A percentile compares a stretch with the other conserved stretches of the same genome.
Evolutionary conservation across 2,888 invertebrate species (phyloP).

Genomic region (Melieria crassipennis): DNA sequence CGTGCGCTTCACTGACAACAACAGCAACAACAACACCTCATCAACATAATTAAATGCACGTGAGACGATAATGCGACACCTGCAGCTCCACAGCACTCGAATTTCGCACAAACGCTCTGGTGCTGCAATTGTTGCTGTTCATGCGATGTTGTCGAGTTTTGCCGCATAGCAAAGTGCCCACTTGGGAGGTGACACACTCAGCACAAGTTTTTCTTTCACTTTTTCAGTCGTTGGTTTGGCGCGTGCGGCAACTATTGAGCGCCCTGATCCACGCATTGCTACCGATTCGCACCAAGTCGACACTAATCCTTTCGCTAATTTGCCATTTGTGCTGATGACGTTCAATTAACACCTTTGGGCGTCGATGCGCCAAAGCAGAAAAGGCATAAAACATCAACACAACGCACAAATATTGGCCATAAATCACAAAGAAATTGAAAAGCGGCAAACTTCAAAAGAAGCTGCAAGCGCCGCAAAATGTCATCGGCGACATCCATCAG

Average conservation of each 20-base stretch:
- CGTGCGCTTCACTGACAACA: slow-evolving; percentile 11
- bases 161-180: slow-evolving; percentile 21
- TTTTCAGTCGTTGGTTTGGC: not conserved
- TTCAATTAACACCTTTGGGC: slow-evolving; percentile 12
- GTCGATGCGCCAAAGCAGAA: not conserved
- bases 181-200: slow-evolving; percentile 11
- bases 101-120: slow-evolving; percentile 3
- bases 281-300: not conserved
- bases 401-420: not conserved
- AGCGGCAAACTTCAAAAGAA: slow-evolving; percentile 37
- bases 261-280: not conserved
- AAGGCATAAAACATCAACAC: slow-evolving; percentile 5
- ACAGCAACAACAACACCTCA: slow-evolving; percentile 26
- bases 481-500: slow-evolving; percentile 40
- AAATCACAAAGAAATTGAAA: slow-evolving; percentile 31
- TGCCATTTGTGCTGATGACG: not conserved
- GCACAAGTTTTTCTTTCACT: not conserved
- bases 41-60: slow-evolving; percentile 35
- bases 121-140: slow-evolving; percentile 11
- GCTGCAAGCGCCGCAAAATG: slow-evolving; percentile 30
- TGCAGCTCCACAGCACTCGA: slow-evolving; percentile 2
- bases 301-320: not conserved
- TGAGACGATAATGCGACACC: slow-evolving; percentile 27
- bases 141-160: slow-evolving; percentile 22
- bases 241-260: not conserved